Conservation (phyloP, 2,888 invertebrate genomes). For the Cerastis leucographa region DNA sequence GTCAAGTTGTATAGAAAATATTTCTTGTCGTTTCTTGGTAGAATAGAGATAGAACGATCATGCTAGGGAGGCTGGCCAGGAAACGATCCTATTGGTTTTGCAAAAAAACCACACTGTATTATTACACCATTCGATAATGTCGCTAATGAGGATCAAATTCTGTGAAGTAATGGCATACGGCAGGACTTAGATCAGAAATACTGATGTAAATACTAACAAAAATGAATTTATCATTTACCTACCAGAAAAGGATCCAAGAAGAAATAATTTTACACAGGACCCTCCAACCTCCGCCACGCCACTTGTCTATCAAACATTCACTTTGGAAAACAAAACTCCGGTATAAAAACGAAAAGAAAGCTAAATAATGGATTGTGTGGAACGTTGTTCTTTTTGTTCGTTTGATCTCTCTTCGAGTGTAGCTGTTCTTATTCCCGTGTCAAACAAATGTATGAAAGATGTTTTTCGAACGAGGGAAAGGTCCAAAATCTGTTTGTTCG, state of each 20-base stretch:
- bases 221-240: background rate
- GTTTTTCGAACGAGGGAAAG: background rate
- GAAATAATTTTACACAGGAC: background rate
- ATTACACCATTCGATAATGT: too few species aligned
- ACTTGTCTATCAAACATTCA: background rate
- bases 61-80: too few species aligned
- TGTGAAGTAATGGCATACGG: too few species aligned
- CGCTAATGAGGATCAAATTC: too few species aligned
- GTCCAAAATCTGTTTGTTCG: background rate
- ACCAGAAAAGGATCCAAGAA: background rate
- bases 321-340: slow-evolving; percentile 30
- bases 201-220: too few species aligned
- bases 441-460: background rate
- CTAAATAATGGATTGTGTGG: slow-evolving; percentile 1
- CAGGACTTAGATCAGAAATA: background rate
- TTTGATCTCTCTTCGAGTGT: slow-evolving; percentile 13
- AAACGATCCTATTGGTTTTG: too few species aligned
- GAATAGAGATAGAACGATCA: too few species aligned
- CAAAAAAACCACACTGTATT: too few species aligned
- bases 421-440: background rate
- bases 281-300: background rate
- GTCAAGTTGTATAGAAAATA: too few species aligned
- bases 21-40: too few species aligned
- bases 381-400: background rate
- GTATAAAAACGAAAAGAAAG: slow-evolving; percentile 2